A percentile compares a stretch with the other conserved stretches of the same genome.
Conservation (phyloP, 1,140 invertebrate genomes). For the Nomia melanderi region DNA sequence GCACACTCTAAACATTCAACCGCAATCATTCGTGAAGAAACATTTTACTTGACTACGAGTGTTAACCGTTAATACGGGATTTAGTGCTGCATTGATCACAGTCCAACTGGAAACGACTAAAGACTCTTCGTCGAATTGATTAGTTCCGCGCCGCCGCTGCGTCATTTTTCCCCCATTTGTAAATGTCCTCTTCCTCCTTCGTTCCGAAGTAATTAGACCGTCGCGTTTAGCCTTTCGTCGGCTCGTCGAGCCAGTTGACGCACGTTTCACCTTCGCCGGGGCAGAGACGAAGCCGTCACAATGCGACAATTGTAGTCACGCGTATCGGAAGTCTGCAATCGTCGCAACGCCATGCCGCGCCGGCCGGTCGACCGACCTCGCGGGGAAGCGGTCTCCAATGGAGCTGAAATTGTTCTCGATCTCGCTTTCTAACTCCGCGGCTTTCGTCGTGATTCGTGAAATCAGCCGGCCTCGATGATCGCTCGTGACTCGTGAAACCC, state of each 20-base stretch:
- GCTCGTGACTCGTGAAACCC: background rate
- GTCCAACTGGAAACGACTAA: too few species aligned
- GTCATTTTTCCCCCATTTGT: too few species aligned
- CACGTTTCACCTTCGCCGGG: slow-evolving; percentile 1
- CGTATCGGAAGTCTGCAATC: slow-evolving; percentile 46
- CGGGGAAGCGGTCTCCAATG: slow-evolving; percentile 16
- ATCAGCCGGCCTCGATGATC: background rate
- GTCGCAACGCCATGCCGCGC: too few species aligned
- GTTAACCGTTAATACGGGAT: too few species aligned
- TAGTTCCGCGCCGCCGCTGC: too few species aligned
- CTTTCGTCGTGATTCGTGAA: slow-evolving; percentile 18
- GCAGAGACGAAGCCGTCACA: background rate
- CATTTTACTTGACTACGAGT: too few species aligned
- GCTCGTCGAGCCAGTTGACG: background rate
- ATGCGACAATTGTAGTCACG: slow-evolving; percentile 36
- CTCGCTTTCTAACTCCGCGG: slow-evolving; percentile 20
- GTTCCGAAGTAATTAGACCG: background rate
- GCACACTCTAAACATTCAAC: too few species aligned
- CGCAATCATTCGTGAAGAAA: too few species aligned
- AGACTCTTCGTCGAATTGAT: too few species aligned
- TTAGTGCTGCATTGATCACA: too few species aligned
- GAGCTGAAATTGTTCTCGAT: slow-evolving; percentile 15
- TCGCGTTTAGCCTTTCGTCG: background rate
- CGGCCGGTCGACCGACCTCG: background rate
- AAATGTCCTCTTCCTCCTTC: too few species aligned